Percentiles rank a stretch among this genome's conserved stretches.
phyloP scores from a whole-genome alignment of 2,113 vertebrate genomes.

The Tychaedon coryphoeus region DNA sequence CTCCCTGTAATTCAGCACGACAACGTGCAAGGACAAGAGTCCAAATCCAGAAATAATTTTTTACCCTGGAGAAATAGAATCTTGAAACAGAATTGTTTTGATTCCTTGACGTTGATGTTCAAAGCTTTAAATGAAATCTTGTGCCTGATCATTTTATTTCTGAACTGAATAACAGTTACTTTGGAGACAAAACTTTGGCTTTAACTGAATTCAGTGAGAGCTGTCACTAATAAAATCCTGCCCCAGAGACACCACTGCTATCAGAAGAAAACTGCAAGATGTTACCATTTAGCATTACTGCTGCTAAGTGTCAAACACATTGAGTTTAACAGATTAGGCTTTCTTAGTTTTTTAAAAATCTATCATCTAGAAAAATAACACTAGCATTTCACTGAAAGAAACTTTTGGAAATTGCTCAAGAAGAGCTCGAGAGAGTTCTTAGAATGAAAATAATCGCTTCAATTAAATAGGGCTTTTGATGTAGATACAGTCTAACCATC shows the following conservation, averaged over 20 bases:
- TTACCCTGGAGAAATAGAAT: not conserved
- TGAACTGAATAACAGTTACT: constrained; percentile 13
- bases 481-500: not conserved
- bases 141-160: constrained; percentile 16
- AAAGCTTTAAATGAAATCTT: constrained; percentile 12
- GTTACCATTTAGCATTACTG: not conserved
- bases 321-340: not conserved
- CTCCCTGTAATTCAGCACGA: not conserved
- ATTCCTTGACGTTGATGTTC: not conserved
- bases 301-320: constrained; percentile 22
- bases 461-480: constrained; percentile 35
- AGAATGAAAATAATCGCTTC: constrained; percentile 25
- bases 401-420: constrained; percentile 5
- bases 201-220: not conserved
- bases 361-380: constrained; percentile 4
- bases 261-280: constrained; percentile 4
- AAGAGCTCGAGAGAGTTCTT: not conserved
- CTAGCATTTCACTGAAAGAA: not conserved
- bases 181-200: constrained; percentile 18
- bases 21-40: not conserved
- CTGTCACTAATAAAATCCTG: constrained; percentile 20
- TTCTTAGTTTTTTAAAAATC: not conserved
- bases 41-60: constrained; percentile 7
- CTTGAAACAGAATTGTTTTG: not conserved
- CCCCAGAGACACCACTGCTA: not conserved